Evolutionary conservation across 2,113 vertebrate species (phyloP).

Genomic region (Nesospiza acunhae): DNA sequence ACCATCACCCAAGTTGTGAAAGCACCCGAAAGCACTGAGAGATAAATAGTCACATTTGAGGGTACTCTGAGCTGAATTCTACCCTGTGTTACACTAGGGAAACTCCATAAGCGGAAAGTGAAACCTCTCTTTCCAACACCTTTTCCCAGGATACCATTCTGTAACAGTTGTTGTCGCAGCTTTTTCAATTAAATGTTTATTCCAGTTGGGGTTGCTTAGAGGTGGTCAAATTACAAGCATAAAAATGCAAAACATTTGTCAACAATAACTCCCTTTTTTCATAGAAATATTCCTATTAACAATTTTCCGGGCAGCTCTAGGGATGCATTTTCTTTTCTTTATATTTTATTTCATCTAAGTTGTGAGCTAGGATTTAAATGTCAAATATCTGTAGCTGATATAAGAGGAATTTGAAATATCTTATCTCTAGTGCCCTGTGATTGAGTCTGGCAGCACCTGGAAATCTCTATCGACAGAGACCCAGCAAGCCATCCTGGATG

Average conservation of each 20-base stretch:
- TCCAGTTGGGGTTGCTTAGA: not conserved
- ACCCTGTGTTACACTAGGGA: not conserved
- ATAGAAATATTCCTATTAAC: not conserved
- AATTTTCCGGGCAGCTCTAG: not conserved
- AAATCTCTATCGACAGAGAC: not conserved
- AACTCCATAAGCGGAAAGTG: not conserved
- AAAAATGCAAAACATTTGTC: not conserved
- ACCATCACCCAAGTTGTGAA: not conserved
- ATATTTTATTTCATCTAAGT: not conserved
- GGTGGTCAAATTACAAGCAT: not conserved
- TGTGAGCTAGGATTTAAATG: slow-evolving; percentile 6
- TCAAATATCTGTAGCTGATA: not conserved
- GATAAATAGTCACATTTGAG: not conserved
- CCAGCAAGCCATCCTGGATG: not conserved
- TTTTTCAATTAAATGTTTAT: not conserved
- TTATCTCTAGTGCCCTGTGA: not conserved
- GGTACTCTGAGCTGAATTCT: not conserved
- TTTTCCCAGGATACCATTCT: not conserved
- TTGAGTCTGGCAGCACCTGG: not conserved
- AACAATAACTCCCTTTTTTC: not conserved
- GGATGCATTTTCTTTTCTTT: not conserved
- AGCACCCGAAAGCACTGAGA: not conserved
- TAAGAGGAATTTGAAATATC: not conserved
- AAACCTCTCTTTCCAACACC: not conserved
- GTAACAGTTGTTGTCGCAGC: not conserved